Evolutionary conservation across 2,113 vertebrate genomes (phyloP), one percentile per base, ranked within the genome.

Genomic region (Hemicordylus capensis): DNA sequence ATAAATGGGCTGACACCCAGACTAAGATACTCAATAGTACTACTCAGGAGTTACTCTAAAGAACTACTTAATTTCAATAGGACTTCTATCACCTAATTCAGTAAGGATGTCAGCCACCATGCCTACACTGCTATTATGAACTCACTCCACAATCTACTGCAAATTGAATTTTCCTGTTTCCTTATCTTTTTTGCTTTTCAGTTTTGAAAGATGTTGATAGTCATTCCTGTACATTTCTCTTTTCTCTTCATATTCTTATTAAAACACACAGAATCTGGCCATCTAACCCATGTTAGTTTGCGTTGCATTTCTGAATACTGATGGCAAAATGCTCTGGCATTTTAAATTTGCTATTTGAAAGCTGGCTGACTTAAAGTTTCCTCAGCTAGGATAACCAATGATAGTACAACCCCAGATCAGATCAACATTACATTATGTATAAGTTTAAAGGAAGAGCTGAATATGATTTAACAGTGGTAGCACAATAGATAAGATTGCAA

Each of bases 81-180:
- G n/a, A n/a, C n/a, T n/a, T n/a, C n/a, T n/a, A n/a, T n/a, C n/a
- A n/a, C n/a, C n/a, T n/a, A n/a, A n/a, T n/a, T n/a, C n/a, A n/a
- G n/a, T n/a, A n/a, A n/a, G n/a, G n/a, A n/a, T n/a, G n/a, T n/a
- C 37, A 12, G 26, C 31, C 4, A 74, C 31, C 46, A n/a, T 54
- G 17, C 48, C 46, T 54, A 26, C 37, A 58, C 34, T 7, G 34
- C 11, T 63, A 61, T 54, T 2, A 26, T 67, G 14, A 69, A 61
- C 1, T 4, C 26, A 56, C 3, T 73, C 61, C 15, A n/a, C 34
- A 11, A 20, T 59, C 5, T 0, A 0, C 1, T 58, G 14, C 58
- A 37, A n/a, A 37, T 48, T 2, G 39, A 63, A 34, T 48, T 74
- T 74, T 74, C n/a, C 66, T 46, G 3, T 0, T 54, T 74, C 83